Conservation (phyloP, 2,888 invertebrate genomes). For the Ochlodes sylvanus region DNA sequence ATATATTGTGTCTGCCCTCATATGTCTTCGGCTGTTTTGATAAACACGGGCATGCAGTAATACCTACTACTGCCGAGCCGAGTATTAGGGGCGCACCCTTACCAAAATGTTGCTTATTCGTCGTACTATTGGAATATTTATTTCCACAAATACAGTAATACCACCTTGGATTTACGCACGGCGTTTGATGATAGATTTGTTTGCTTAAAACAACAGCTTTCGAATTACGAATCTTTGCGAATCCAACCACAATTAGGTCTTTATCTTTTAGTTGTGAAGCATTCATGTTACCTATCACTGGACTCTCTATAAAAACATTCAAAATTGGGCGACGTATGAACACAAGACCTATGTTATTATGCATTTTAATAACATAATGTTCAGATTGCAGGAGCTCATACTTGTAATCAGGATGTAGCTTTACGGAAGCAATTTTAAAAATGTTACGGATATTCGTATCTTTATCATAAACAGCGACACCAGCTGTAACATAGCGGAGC, state of each 20-base stretch:
- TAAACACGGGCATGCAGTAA: conserved; percentile 59
- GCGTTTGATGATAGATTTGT: conserved; percentile 57
- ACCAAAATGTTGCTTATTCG: conserved; percentile 58
- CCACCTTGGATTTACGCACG: conserved; percentile 68
- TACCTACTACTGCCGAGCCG: conserved; percentile 56
- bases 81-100: conserved; percentile 64
- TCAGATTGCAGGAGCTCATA: conserved; percentile 51
- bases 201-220: conserved; percentile 54
- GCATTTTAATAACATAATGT: conserved; percentile 55
- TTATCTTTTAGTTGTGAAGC: conserved; percentile 58
- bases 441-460: conserved; percentile 49
- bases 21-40: conserved; percentile 46
- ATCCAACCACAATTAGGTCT: conserved; percentile 58
- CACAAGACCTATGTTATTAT: conserved; percentile 67
- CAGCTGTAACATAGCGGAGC: conserved; percentile 57
- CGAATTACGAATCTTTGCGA: conserved; percentile 50
- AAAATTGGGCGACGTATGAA: conserved; percentile 54
- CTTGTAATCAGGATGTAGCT: conserved; percentile 57
- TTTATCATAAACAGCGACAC: conserved; percentile 55
- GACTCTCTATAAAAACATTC: conserved; percentile 51
- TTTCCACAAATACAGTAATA: conserved; percentile 69
- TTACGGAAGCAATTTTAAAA: conserved; percentile 52
- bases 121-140: conserved; percentile 49
- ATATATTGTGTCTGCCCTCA: conserved; percentile 59
- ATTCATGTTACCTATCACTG: conserved; percentile 54